Evolutionary conservation across 2,113 vertebrate genomes (phyloP).

Genomic region (Chaetodon auriga): DNA sequence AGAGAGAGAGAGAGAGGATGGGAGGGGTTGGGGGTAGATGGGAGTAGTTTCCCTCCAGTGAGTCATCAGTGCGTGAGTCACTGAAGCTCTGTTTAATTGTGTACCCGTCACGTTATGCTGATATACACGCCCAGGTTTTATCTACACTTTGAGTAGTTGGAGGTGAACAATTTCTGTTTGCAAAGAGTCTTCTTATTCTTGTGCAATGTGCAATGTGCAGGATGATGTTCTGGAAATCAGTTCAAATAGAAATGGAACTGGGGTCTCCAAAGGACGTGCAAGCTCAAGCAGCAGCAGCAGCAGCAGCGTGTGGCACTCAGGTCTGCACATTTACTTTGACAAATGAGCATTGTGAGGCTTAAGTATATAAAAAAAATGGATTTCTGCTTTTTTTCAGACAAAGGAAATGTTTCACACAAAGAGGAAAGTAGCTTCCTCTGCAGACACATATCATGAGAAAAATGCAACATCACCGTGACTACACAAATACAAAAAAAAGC

Average conservation of each 20-base stretch:
- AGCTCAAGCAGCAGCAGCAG: neutral
- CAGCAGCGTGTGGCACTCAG: neutral
- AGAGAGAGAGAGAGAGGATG: conserved; percentile 16
- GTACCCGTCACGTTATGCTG: conserved; percentile 82
- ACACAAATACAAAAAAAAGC: conserved; percentile 19
- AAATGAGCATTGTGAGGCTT: neutral
- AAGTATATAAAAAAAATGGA: conserved; percentile 12
- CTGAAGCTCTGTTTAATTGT: conserved; percentile 82
- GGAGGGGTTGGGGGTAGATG: conserved; percentile 66
- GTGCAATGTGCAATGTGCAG: neutral
- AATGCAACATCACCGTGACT: conserved; percentile 34
- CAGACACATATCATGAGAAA: conserved; percentile 34
- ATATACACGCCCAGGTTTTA: conserved; percentile 71
- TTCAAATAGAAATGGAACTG: conserved; percentile 8
- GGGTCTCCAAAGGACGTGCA: neutral
- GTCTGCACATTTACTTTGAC: conserved; percentile 5
- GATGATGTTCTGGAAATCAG: conserved; percentile 21
- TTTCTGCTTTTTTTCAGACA: conserved; percentile 24
- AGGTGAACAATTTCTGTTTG: conserved; percentile 26
- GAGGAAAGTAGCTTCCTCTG: conserved; percentile 34
- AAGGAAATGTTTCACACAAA: conserved; percentile 21
- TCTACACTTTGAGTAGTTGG: conserved; percentile 48
- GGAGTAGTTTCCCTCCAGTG: conserved; percentile 83
- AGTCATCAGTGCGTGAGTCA: conserved; percentile 86
- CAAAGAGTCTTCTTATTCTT: conserved; percentile 13